Evolutionary conservation across 2,113 vertebrate genomes (phyloP).

Genomic region (Cyphomyrus discorhynchus): DNA sequence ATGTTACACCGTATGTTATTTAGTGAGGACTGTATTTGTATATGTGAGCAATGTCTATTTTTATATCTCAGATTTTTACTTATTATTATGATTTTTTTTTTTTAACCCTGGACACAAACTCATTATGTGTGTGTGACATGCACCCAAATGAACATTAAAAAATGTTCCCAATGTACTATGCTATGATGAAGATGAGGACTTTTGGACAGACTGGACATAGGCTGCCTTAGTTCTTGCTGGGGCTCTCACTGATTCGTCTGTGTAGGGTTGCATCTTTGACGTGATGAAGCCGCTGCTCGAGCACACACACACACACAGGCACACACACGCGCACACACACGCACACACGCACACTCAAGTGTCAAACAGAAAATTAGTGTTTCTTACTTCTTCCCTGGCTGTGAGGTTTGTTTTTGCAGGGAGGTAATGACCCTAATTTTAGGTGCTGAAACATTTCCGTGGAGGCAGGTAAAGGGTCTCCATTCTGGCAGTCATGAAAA

Average conservation of each 20-base stretch:
- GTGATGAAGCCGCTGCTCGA: neutral
- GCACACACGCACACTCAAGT: neutral
- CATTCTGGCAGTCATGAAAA: neutral
- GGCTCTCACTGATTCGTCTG: neutral
- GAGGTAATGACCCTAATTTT: slow-evolving; percentile 48
- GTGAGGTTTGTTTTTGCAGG: slow-evolving; percentile 49
- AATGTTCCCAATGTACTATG: neutral
- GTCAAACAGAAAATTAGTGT: slow-evolving; percentile 29
- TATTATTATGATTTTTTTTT: neutral
- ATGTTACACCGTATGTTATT: neutral
- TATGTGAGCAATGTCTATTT: neutral
- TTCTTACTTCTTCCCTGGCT: slow-evolving; percentile 38
- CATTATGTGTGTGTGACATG: neutral
- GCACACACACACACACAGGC: neutral
- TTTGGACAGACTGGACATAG: neutral
- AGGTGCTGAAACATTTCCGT: slow-evolving; percentile 43
- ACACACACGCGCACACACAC: no score
- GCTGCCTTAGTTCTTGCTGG: neutral
- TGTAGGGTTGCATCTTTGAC: neutral
- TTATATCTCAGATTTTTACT: neutral
- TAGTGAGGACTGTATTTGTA: neutral
- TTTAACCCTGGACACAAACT: neutral
- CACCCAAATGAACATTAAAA: neutral
- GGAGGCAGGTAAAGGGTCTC: neutral
- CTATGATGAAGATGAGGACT: neutral